A percentile compares a stretch with the other conserved stretches of the same genome.
These are phyloP conservation scores for Rhynchotus rufescens DNA, from an alignment of 2,797 vertebrate genomes.

Conservation along the genomic window DNA sequence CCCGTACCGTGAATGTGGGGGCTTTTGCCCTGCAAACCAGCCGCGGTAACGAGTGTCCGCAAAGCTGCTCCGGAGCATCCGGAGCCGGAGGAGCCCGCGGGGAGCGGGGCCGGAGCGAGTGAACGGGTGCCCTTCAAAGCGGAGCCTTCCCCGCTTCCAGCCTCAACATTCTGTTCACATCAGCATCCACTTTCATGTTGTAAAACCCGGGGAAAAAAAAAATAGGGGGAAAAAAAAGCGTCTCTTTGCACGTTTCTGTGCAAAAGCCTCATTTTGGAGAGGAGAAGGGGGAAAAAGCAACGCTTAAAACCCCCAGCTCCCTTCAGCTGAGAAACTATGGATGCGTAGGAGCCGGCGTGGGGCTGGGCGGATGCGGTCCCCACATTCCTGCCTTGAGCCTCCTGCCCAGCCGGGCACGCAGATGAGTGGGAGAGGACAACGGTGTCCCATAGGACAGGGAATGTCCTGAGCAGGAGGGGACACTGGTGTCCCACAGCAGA, in stretches of 20 bases:
- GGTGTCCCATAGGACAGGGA: no score
- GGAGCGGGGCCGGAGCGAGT: background rate
- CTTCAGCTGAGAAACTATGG: background rate
- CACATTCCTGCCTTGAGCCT: no score
- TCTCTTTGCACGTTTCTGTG: background rate
- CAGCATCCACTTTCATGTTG: constrained; percentile 36
- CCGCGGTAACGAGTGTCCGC: no score
- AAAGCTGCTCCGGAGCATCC: no score
- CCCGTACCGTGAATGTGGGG: no score
- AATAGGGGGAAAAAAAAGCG: background rate
- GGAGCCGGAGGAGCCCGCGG: background rate
- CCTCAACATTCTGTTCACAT: constrained; percentile 54
- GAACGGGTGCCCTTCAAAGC: background rate
- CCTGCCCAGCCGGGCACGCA: no score
- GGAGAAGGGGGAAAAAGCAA: background rate
- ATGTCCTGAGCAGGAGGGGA: no score
- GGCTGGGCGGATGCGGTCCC: no score
- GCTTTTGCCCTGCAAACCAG: no score
- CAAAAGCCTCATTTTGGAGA: background rate
- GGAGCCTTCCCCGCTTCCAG: background rate
- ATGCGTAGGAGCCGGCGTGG: no score
- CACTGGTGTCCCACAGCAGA: no score
- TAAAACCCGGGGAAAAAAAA: constrained; percentile 32
- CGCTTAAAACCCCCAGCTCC: background rate
- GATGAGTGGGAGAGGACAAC: no score